A percentile compares a stretch with the other conserved stretches of the same genome.
phyloP scores from a whole-genome alignment of 2,888 invertebrate genomes.

The Anodontia alba region DNA sequence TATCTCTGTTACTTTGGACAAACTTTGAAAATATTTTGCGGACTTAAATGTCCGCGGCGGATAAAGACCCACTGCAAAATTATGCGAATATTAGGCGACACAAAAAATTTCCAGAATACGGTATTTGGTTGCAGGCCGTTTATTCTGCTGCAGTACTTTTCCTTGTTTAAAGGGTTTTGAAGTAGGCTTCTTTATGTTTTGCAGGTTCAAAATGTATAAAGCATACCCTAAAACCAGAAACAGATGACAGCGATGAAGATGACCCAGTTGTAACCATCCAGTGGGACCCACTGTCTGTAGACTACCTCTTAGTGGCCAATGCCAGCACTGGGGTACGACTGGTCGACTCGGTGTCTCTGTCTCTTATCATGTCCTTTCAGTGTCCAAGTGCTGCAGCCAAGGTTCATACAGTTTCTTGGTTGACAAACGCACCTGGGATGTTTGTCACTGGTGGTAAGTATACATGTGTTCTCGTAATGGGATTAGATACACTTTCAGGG shows the following conservation, averaged over 20 bases:
- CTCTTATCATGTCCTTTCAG: conserved; percentile 81
- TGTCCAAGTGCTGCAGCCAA: conserved; percentile 83
- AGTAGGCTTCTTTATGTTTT: background rate
- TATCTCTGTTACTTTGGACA: too few relatives aligned
- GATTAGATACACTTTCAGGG: too few relatives aligned
- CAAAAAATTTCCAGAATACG: too few relatives aligned
- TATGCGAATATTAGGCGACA: too few relatives aligned
- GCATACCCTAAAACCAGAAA: conserved; percentile 75
- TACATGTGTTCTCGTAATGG: too few relatives aligned
- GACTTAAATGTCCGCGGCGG: too few relatives aligned
- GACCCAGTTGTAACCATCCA: conserved; percentile 82
- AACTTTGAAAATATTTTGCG: too few relatives aligned
- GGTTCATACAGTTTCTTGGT: conserved; percentile 84
- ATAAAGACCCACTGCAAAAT: too few relatives aligned
- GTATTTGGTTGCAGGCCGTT: too few relatives aligned
- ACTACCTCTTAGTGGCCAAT: conserved; percentile 84
- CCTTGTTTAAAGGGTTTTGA: too few relatives aligned
- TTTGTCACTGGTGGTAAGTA: conserved; percentile 85
- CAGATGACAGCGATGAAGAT: conserved; percentile 70
- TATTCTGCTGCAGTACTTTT: too few relatives aligned
- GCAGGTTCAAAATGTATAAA: conserved; percentile 70
- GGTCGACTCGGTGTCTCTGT: conserved; percentile 79
- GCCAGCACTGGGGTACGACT: conserved; percentile 79
- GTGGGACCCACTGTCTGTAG: conserved; percentile 85
- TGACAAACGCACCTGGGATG: conserved; percentile 85